Evolutionary conservation across 2,797 vertebrate species (phyloP).

Genomic region (Onychomys torridus): DNA sequence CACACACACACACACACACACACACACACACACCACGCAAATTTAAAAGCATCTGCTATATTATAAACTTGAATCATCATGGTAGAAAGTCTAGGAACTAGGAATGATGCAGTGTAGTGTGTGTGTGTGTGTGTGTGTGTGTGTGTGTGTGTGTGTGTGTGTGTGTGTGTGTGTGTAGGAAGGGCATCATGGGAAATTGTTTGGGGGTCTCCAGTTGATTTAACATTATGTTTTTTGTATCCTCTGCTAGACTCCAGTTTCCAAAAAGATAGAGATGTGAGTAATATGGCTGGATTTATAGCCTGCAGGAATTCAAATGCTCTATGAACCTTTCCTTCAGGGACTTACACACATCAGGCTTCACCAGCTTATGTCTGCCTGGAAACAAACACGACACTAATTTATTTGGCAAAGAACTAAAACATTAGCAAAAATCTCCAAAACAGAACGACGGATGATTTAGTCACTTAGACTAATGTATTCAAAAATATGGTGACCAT

Average conservation of each 20-base stretch:
- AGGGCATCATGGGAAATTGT: background rate
- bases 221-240: conserved; percentile 15
- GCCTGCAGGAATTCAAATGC: conserved; percentile 29
- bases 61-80: background rate
- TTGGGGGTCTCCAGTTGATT: background rate
- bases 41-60: conserved; percentile 15
- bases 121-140: background rate
- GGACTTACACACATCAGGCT: conserved; percentile 39
- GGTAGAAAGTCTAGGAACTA: background rate
- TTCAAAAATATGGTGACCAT: conserved; percentile 75
- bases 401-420: conserved; percentile 69
- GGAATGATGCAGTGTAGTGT: background rate
- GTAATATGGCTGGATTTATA: conserved; percentile 40
- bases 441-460: conserved; percentile 65
- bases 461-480: conserved; percentile 60
- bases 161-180: background rate
- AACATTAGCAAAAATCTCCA: conserved; percentile 55
- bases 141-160: background rate
- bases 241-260: background rate
- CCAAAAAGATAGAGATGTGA: conserved; percentile 39
- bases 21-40: background rate
- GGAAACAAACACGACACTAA: conserved; percentile 57
- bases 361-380: background rate
- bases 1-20: background rate
- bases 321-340: background rate